Evolutionary conservation across 2,113 vertebrate genomes (phyloP).

Genomic region (Microcebus lehilahytsara): DNA sequence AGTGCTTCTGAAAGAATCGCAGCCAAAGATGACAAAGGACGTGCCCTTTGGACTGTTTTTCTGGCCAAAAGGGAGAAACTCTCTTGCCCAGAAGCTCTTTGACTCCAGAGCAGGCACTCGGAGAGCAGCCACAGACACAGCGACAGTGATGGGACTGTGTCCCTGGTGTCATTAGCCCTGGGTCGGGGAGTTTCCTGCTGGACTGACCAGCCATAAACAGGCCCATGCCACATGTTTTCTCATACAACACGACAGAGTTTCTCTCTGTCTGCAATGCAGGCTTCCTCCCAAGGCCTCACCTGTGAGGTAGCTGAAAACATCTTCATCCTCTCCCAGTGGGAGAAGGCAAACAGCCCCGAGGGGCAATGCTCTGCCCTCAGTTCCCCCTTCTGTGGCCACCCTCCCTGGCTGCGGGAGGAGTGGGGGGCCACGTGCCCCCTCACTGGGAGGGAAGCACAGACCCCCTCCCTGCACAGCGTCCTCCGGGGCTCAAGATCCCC

Average conservation of each 20-base stretch:
- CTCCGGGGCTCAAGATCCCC: background rate
- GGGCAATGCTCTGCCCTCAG: too few relatives aligned
- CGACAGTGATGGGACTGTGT: rapidly evolving
- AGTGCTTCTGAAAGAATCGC: background rate
- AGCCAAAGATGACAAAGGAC: background rate
- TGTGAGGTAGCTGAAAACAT: background rate
- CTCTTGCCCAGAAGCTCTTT: background rate
- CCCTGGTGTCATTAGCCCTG: too few relatives aligned
- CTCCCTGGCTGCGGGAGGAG: background rate
- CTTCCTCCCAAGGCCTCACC: background rate
- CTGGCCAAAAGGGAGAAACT: background rate
- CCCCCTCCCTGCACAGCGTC: too few relatives aligned
- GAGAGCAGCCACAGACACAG: background rate
- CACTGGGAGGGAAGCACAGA: background rate
- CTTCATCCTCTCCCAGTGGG: background rate
- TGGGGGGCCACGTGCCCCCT: background rate
- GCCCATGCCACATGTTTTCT: rapidly evolving
- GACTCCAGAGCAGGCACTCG: background rate
- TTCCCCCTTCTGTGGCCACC: rapidly evolving
- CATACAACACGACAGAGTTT: background rate
- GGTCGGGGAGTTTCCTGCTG: background rate
- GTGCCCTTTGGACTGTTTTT: background rate
- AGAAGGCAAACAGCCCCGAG: background rate
- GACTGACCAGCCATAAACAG: too few relatives aligned
- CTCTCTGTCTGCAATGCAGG: background rate